phyloP scores from a whole-genome alignment of 2,888 invertebrate genomes.

The Arenicola marina region DNA sequence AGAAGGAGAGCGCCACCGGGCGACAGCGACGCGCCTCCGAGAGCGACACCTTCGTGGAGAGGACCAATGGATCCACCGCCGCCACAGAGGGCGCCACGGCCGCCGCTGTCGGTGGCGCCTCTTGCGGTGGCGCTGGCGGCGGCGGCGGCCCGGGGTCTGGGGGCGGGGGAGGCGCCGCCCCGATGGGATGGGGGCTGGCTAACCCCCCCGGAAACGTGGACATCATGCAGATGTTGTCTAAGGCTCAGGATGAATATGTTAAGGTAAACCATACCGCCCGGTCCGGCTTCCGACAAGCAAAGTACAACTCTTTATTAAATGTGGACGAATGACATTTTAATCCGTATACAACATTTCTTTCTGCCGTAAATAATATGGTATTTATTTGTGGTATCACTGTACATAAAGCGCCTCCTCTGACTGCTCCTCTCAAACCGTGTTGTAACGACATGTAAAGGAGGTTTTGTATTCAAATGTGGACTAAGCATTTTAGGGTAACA shows the following conservation, averaged over 20 bases:
- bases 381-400: too few species aligned
- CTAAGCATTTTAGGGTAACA: too few species aligned
- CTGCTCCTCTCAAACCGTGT: too few species aligned
- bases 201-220: constrained; percentile 46
- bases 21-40: constrained; percentile 42
- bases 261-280: constrained; percentile 55
- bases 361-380: too few species aligned
- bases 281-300: too few species aligned
- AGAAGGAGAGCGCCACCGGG: background rate
- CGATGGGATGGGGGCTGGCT: background rate
- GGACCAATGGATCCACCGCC: background rate
- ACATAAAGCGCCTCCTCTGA: too few species aligned
- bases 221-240: constrained; percentile 81
- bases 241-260: constrained; percentile 87
- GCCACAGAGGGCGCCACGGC: background rate
- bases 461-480: too few species aligned
- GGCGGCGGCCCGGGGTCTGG: background rate
- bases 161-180: background rate
- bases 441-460: too few species aligned
- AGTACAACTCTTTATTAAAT: too few species aligned
- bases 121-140: background rate
- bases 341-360: too few species aligned
- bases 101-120: background rate
- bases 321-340: too few species aligned
- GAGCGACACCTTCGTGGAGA: constrained; percentile 38